Conservation (phyloP, 2,888 invertebrate genomes). For the Parthenolecanium corni region DNA sequence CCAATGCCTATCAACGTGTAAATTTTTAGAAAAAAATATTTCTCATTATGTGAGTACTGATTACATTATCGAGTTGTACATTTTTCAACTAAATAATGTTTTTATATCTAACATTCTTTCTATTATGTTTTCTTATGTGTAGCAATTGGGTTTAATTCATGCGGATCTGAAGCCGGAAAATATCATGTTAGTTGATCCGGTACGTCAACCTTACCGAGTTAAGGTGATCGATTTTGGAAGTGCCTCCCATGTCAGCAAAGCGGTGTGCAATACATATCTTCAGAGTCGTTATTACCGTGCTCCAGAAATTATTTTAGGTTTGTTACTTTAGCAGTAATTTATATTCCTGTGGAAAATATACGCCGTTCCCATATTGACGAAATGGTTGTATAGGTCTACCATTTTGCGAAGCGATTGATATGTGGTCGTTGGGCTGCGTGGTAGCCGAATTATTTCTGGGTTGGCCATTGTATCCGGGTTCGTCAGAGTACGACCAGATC, state of each 20-base stretch:
- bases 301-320: conserved; percentile 85
- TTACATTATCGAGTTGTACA: too few relatives aligned
- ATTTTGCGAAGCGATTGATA: conserved; percentile 98
- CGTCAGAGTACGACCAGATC: conserved; percentile 98
- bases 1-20: too few relatives aligned
- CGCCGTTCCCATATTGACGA: neutral
- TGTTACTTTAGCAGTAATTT: conserved; percentile 3
- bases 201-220: conserved; percentile 93
- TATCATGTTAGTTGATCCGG: conserved; percentile 99
- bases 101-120: too few relatives aligned
- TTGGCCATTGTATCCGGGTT: conserved; percentile 98
- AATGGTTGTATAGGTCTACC: conserved; percentile 54
- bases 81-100: too few relatives aligned
- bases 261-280: conserved; percentile 97
- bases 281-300: conserved; percentile 98
- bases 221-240: conserved; percentile 99
- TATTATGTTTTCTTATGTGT: conserved; percentile 37
- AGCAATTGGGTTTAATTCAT: conserved; percentile 98
- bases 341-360: neutral
- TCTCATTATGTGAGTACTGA: too few relatives aligned
- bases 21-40: too few relatives aligned
- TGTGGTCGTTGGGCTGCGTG: conserved; percentile 99
- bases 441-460: conserved; percentile 98
- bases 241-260: conserved; percentile 97
- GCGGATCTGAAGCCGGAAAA: conserved; percentile 99